Evolutionary conservation across 35 echinoderm and acorn worm species (phyloP), one percentile per base, ranked within the genome.

Genomic region (Acanthaster planci): DNA sequence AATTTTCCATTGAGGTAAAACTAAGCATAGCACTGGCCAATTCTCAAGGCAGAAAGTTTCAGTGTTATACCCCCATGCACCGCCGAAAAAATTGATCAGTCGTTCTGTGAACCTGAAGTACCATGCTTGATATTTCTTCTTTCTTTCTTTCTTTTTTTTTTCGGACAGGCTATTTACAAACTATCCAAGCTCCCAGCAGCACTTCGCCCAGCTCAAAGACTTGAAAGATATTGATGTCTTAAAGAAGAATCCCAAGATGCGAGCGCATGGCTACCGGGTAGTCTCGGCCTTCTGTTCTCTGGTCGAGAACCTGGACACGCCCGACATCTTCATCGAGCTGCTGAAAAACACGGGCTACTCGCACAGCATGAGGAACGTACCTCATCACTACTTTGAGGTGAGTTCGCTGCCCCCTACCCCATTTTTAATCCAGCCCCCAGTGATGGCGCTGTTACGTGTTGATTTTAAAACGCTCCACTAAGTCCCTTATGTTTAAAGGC

Each of bases 381-480:
- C 76, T 12, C 51, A 86, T 15, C 78, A 81, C 51, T 67, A 86
- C 77, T 92, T 92, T 81, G 84, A 92, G 57, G 90, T 92, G 23
- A 18, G 86, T 81, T n/a, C n/a, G n/a, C n/a, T n/a, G n/a, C n/a
- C n/a, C 16, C 16, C 52, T 37, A 80, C 8, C 40, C 8, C 16
- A 16, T 14, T 22, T 57, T 14, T 57, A 14, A 22, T 22, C 14
- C 14, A 22, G 55, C n/a, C n/a, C n/a, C n/a, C n/a, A n/a, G n/a
- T n/a, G n/a, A n/a, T n/a, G n/a, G n/a, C n/a, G n/a, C n/a, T n/a
- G n/a, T n/a, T n/a, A n/a, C n/a, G n/a, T n/a, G n/a, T n/a, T n/a
- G n/a, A n/a, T n/a, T n/a, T n/a, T n/a, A n/a, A n/a, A n/a, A n/a
- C n/a, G n/a, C n/a, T n/a, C n/a, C n/a, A n/a, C n/a, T n/a, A n/a